Evolutionary conservation across 2,797 vertebrate species (phyloP).

Genomic region (Mus spretus): DNA sequence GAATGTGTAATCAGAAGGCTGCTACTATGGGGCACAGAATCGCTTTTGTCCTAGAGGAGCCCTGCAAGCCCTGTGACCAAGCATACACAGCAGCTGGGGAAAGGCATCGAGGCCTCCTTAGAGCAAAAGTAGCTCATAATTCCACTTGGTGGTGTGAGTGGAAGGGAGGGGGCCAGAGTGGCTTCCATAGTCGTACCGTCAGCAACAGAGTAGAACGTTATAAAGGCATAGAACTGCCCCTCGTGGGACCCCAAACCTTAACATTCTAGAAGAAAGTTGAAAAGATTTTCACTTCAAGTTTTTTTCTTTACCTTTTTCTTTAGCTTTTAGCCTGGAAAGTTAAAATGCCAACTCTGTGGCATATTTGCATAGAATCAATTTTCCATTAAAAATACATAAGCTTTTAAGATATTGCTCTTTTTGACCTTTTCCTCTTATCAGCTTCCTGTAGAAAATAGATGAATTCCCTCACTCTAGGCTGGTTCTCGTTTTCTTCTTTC

Average conservation of each 20-base stretch:
- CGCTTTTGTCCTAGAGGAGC: background rate
- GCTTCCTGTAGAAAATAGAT: constrained; percentile 2
- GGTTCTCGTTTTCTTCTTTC: background rate
- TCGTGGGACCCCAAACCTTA: background rate
- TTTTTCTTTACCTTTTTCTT: constrained; percentile 36
- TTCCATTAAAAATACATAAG: constrained; percentile 36
- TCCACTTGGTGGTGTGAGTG: background rate
- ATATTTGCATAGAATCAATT: constrained; percentile 44
- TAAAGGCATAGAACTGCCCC: background rate
- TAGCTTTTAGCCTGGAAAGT: background rate
- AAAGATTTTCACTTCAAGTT: background rate
- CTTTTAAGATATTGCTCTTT: constrained; percentile 11
- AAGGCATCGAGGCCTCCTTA: background rate
- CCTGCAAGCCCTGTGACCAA: background rate
- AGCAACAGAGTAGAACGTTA: background rate
- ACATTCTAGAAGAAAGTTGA: background rate
- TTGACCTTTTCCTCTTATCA: constrained; percentile 28
- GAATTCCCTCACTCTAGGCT: background rate
- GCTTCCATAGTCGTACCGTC: background rate
- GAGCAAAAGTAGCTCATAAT: background rate
- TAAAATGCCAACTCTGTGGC: constrained; percentile 49
- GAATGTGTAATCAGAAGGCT: background rate
- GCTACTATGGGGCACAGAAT: background rate
- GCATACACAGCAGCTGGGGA: background rate
- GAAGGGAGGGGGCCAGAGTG: background rate